Evolutionary conservation across 1,140 invertebrate genomes (phyloP).

Genomic region (Drosophila azteca): DNA sequence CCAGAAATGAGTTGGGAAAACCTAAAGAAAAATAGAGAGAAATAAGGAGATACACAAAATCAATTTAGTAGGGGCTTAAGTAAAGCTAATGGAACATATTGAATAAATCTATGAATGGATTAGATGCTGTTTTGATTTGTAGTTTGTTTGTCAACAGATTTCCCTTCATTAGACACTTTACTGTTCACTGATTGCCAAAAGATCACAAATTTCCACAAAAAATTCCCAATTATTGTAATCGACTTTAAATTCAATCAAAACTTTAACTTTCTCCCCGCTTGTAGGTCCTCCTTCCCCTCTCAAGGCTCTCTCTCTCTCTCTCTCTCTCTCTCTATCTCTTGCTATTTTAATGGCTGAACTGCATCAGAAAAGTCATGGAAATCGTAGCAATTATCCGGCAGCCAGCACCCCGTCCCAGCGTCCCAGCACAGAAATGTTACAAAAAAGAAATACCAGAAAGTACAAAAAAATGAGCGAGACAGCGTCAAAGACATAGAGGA

Average conservation of each 20-base stretch:
- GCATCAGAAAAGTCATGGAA: constrained; percentile 60
- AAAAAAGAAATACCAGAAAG: constrained; percentile 29
- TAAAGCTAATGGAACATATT: neutral
- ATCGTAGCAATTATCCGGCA: constrained; percentile 72
- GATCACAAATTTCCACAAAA: neutral
- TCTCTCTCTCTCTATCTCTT: neutral
- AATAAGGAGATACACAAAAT: constrained; percentile 10
- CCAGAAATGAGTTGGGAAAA: neutral
- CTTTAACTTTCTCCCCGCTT: constrained; percentile 29
- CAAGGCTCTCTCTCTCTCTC: neutral
- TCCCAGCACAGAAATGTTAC: constrained; percentile 44
- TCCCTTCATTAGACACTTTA: neutral
- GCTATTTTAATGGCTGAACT: constrained; percentile 16
- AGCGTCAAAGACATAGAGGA: constrained; percentile 21
- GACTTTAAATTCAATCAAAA: constrained; percentile 66
- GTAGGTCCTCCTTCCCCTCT: neutral
- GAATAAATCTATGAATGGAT: neutral
- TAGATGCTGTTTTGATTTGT: no score
- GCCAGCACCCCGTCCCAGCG: constrained; percentile 12
- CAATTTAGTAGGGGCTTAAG: neutral
- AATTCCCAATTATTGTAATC: constrained; percentile 64
- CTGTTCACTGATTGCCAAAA: neutral
- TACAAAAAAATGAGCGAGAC: neutral
- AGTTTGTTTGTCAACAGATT: no score
- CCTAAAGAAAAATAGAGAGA: no score